Base-by-base conservation (phyloP, 2,888 invertebrate species). In the Lydus trimaculatus region DNA sequence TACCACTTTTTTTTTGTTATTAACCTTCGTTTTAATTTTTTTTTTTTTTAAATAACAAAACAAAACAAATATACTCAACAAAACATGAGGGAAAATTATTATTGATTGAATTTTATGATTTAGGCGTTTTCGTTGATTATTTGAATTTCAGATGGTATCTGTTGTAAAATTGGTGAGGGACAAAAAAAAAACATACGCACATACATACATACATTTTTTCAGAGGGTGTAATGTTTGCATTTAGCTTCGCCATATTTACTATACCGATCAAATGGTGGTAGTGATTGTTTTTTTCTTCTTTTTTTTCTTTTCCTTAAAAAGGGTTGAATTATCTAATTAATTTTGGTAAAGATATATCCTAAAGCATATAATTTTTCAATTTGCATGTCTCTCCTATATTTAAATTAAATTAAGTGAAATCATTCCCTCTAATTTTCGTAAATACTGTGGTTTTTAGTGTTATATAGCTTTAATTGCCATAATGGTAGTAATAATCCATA, bases 401-500 rank as follows among this genome's bases (percentile, higher is more conserved):
- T n/a, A n/a, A n/a, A n/a, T n/a, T n/a, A n/a, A n/a, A n/a, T n/a
- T n/a, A n/a, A n/a, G n/a, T n/a, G n/a, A n/a, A n/a, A n/a, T n/a
- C n/a, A 48, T 20, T 48, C 6, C 5, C 17, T 9, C 2, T 20
- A 48, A 9, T 48, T 48, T 20, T 48, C 2, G 20, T 48, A 1
- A 9, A 48, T 20, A 48, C 3, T 9, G 43, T 61, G 56, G 59
- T 58, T 63, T 58, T 61, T 31, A 20, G 6, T 70, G 61, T 68
- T 67, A n/a, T n/a, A n/a, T n/a, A 69, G 68, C 68, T 73, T 80
- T 81, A 82, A 82, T 82, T 82, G 81, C 80, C 80, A 76, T 82
- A 82, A 82, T 82, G 79, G 82, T 77, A 78, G 72, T 76, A 78
- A 79, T 81, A 80, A 81, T 80, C 81, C 78, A 48, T 23, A 48